Evolutionary conservation across 2,797 vertebrate genomes (phyloP), one percentile per base, ranked within the genome.

Genomic region (Liparis tanakae): DNA sequence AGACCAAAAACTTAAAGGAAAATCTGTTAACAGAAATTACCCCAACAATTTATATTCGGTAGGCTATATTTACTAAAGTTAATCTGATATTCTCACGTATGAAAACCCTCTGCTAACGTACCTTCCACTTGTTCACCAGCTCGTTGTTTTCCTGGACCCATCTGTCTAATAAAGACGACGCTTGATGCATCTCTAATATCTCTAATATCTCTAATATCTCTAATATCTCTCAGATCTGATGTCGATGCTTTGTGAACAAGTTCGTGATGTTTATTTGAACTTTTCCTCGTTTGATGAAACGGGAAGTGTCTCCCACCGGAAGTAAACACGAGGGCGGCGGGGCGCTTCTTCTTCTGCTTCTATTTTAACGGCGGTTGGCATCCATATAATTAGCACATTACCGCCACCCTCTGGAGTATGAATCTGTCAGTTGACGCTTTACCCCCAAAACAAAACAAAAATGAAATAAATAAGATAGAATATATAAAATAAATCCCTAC

Each of bases 81-180:
- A 15, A 12, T 4, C 30, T 10, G 2, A 7, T 7, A 13, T 3
- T 54, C 37, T 53, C 50, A 25, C 13, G 4, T 1, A 5, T 61
- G 13, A 53, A 39, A 46, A 46, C 44, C 18, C 44, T 43, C 4
- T 9, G 18, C 7, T 48, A 48, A 48, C 50, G n/a, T 79, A 93
- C 92, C 87, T 85, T 81, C 67, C 76, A 90, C 46, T 70, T 84
- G 12, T 84, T 79, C 2, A 89, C 89, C 25, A 92, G n/a, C 7
- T 74, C 79, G 82, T 93, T 91, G 72, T 94, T 93, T 74, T 93
- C 91, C 22, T 83, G 70, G 13, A 64, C 57, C 93, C 91, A 94
- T 9, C 7, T 60, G 0, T 81, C 30, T 44, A 76, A 41, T 50
- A 91, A 62, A 65, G 79, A 66, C 1, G 20, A 6, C 1, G 78